Evolutionary conservation across 2,888 invertebrate species (phyloP).

Genomic region (Troides helena): DNA sequence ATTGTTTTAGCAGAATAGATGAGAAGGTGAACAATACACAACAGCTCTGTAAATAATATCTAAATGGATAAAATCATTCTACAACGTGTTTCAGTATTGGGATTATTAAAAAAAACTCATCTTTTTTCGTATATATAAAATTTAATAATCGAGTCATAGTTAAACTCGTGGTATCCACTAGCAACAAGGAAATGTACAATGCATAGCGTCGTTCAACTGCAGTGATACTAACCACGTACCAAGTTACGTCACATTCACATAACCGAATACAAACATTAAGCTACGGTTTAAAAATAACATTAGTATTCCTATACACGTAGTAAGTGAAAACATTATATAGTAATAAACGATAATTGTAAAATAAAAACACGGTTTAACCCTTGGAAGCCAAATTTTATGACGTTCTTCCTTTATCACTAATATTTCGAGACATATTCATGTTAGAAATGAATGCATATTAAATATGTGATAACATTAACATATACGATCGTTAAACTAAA

Average conservation of each 20-base stretch:
- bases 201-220: slow-evolving; percentile 34
- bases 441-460: slow-evolving; percentile 54
- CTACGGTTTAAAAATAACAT: slow-evolving; percentile 38
- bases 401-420: slow-evolving; percentile 17
- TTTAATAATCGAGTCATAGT: slow-evolving; percentile 69
- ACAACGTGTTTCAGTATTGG: neutral
- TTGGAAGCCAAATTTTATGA: slow-evolving; percentile 52
- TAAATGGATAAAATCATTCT: neutral
- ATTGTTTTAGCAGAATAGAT: neutral
- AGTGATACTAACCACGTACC: slow-evolving; percentile 32
- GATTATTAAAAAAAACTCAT: slow-evolving; percentile 36
- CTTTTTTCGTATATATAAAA: slow-evolving; percentile 62
- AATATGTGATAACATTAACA: slow-evolving; percentile 55
- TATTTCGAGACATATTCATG: slow-evolving; percentile 36
- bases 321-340: slow-evolving; percentile 16
- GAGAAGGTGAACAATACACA: neutral
- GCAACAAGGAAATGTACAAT: slow-evolving; percentile 74
- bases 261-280: slow-evolving; percentile 27
- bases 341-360: slow-evolving; percentile 14
- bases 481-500: slow-evolving; percentile 46
- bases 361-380: slow-evolving; percentile 32
- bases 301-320: slow-evolving; percentile 36
- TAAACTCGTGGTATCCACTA: slow-evolving; percentile 62
- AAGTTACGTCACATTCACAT: slow-evolving; percentile 7
- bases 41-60: neutral